Evolutionary conservation across 2,797 vertebrate species (phyloP), one percentile per base, ranked within the genome.

Genomic region (Spheniscus humboldti): DNA sequence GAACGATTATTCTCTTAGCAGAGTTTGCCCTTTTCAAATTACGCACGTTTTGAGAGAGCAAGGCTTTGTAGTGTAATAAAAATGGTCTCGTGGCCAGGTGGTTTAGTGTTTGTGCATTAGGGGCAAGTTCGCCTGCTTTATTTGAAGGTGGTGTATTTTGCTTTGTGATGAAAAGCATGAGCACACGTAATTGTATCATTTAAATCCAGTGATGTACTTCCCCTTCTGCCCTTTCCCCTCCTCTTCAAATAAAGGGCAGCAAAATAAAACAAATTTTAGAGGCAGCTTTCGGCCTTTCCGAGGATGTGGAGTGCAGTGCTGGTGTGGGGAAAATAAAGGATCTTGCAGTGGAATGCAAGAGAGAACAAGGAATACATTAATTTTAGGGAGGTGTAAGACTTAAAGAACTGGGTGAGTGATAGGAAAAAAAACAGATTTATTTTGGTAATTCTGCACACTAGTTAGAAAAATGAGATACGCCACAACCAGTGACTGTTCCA

Each of bases 21-120:
- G 62, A 88, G 45, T 71, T 91, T 86, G n/a, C 62, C 53, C 79
- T 92, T 93, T 92, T 73, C 69, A 92, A 71, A 43, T 39, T 45
- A 69, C 0, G 0, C 39, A 12, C 0, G 0, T 62, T 88, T 83
- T 72, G 86, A 83, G 78, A 55, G 66, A 60, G 60, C 8, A 13
- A 80, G 82, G 85, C 56, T 80, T 75, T 57, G n/a, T 80, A 39
- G 50, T 15, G 17, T 57, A 27, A 59, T 60, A 89, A 25, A 91
- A 88, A 50, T 4, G 15, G 47, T 86, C 30, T 47, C 6, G 3
- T 83, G 83, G 35, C 57, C 59, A 52, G 68, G 71, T 86, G 84
- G 56, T 25, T 55, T 56, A 14, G 7, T 52, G 50, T 86, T 83
- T 66, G 55, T 57, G 62, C 52, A 6, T 8, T 31, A 71, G 24